Evolutionary conservation across 2,888 invertebrate genomes (phyloP), one percentile per base, ranked within the genome.

Genomic region (Chrysotoxum bicinctum): DNA sequence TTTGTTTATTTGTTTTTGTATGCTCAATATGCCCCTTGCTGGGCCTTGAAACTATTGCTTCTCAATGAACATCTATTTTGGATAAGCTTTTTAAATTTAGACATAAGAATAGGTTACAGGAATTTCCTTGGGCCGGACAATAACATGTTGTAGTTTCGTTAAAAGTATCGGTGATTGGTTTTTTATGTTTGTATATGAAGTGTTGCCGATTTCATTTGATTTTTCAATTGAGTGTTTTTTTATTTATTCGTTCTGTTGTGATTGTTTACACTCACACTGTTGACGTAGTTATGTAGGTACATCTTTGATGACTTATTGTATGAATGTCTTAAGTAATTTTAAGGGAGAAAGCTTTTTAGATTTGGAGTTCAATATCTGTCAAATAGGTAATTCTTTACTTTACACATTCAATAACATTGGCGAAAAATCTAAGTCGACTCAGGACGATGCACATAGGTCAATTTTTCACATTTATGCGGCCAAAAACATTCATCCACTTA

Each of bases 121-220:
- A 35, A 64, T 73, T 43, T 72, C 85, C 81, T 76, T 81, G 81
- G 60, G 75, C 80, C 85, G 86, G 74, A 87, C 87, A 88, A 87
- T 87, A 87, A 87, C 85, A 82, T 85, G 87, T 84, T 84, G 87
- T 85, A 80, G 79, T 86, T 62, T 32, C 30, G 37, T 75, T 78
- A 72, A 72, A 70, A 70, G 72, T 83, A 26, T 84, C 70, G 79
- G 54, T 75, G 69, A 45, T 81, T 60, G 73, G 72, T 81, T 76
- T 81, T 76, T 73, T 62, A 83, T 82, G 62, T 26, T 64, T 48
- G 21, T 77, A 56, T 64, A 73, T 74, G 23, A 48, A 54, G 78
- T 87, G 60, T 19, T 79, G 48, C 66, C 48, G 14, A n/a, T 30
- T n/a, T 9, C 16, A 30, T 56, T 56, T 16, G 4, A 54, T 54